Conservation (phyloP, 2,113 vertebrate species). For the Nothocercus nigrocapillus region DNA sequence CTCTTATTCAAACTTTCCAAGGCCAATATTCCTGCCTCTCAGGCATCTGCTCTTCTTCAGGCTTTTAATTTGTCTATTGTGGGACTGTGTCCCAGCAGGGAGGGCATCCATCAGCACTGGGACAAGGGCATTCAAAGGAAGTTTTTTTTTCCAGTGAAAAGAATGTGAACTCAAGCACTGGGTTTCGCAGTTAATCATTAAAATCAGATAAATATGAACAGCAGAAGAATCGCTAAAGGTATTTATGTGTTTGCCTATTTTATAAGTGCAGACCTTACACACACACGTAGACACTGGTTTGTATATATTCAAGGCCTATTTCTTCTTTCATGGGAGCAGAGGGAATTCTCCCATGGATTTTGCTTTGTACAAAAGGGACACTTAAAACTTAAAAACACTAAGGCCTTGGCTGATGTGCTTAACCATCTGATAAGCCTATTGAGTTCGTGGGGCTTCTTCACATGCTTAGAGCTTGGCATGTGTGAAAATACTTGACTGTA, state of each 20-base stretch:
- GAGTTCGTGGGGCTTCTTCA: constrained; percentile 38
- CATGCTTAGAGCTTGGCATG: not conserved
- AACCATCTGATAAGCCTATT: constrained; percentile 1
- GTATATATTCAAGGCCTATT: not conserved
- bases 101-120: not conserved
- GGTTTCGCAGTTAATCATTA: not conserved
- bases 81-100: not conserved
- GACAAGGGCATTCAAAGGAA: not conserved
- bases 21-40: not conserved
- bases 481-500: not conserved
- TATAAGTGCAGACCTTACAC: not conserved
- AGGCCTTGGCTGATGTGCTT: constrained; percentile 2
- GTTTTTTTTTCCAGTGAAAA: not conserved
- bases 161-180: not conserved
- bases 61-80: not conserved
- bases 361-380: not conserved
- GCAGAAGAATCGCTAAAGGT: not conserved
- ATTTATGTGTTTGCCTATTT: not conserved
- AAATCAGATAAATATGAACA: not conserved
- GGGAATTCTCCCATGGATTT: not conserved
- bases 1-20: not conserved
- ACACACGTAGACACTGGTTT: not conserved
- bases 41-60: not conserved
- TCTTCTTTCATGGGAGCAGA: not conserved
- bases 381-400: not conserved